phyloP scores from a whole-genome alignment of 2,888 invertebrate genomes.

The Drosophila hamatofila region DNA sequence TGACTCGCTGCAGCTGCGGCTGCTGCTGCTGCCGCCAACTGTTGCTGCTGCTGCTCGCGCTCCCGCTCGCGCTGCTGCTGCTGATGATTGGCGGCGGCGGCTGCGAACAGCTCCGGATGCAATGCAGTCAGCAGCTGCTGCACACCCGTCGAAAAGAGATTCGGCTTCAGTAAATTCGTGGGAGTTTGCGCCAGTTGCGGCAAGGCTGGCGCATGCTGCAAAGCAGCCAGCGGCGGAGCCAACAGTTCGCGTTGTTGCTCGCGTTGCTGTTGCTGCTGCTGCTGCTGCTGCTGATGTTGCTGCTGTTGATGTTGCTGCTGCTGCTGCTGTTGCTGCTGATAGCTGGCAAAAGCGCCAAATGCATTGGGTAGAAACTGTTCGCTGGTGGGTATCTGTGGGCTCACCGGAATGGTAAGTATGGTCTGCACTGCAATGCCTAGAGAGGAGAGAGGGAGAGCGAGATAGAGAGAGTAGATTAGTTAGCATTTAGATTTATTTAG shows the following conservation, averaged over 20 bases:
- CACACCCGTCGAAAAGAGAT: slow-evolving; percentile 90
- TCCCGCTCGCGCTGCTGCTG: slow-evolving; percentile 86
- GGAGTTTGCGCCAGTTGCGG: slow-evolving; percentile 86
- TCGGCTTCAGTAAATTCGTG: slow-evolving; percentile 90
- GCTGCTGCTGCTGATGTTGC: slow-evolving; percentile 54
- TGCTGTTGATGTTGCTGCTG: slow-evolving; percentile 63
- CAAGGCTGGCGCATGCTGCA: slow-evolving; percentile 83
- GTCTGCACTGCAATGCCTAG: slow-evolving; percentile 97
- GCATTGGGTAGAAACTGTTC: slow-evolving; percentile 86
- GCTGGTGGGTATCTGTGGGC: slow-evolving; percentile 91
- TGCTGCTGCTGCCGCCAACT: slow-evolving; percentile 57
- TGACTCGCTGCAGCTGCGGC: slow-evolving; percentile 55
- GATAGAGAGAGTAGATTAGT: slow-evolving; percentile 30
- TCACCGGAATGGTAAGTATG: slow-evolving; percentile 97
- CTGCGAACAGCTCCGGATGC: slow-evolving; percentile 89
- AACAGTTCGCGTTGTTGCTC: slow-evolving; percentile 67
- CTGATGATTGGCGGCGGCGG: slow-evolving; percentile 85
- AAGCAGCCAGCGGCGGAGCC: slow-evolving; percentile 85
- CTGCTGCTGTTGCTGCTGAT: slow-evolving; percentile 65
- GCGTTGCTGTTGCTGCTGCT: slow-evolving; percentile 61
- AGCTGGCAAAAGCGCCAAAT: slow-evolving; percentile 82
- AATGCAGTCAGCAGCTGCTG: slow-evolving; percentile 92
- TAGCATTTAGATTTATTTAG: too few relatives aligned
- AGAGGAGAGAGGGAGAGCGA: background rate
- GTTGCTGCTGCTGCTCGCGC: slow-evolving; percentile 69